Evolutionary conservation across 2,797 vertebrate species (phyloP).

Genomic region (Chelon auratus): DNA sequence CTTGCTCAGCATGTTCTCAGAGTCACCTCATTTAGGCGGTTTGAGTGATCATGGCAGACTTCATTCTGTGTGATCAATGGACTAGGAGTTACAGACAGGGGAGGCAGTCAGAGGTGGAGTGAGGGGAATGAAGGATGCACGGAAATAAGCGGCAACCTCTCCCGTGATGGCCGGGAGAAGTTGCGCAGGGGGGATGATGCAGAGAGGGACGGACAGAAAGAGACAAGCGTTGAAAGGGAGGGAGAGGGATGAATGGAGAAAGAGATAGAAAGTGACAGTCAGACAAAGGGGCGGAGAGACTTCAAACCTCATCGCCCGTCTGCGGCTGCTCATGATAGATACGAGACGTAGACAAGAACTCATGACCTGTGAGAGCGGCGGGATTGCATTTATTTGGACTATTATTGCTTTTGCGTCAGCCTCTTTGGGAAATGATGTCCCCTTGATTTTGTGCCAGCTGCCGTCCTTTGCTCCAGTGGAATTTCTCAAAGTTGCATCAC

Average conservation of each 20-base stretch:
- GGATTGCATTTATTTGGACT: conserved; percentile 27
- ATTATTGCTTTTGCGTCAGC: conserved; percentile 14
- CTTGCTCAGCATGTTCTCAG: not conserved
- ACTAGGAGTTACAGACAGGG: conserved; percentile 11
- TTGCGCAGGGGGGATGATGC: conserved; percentile 55
- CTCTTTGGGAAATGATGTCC: conserved; percentile 19
- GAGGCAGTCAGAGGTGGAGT: conserved; percentile 2
- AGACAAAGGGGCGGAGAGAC: conserved; percentile 47
- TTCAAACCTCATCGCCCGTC: conserved; percentile 43
- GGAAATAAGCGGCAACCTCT: conserved; percentile 23
- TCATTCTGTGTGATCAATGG: conserved; percentile 34
- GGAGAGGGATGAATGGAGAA: conserved; percentile 58
- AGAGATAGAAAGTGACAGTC: conserved; percentile 71
- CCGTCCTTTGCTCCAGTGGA: conserved; percentile 12
- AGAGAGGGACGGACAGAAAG: conserved; percentile 62
- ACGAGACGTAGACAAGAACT: conserved; percentile 10
- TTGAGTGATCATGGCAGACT: conserved; percentile 31
- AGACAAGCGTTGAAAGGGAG: conserved; percentile 70
- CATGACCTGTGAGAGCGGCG: conserved; percentile 12
- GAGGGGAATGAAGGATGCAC: conserved; percentile 1
- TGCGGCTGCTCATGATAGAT: conserved; percentile 45
- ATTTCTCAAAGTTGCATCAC: conserved; percentile 8
- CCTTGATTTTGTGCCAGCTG: not conserved
- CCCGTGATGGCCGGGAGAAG: conserved; percentile 12
- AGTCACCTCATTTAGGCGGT: conserved; percentile 28